Percentiles rank a stretch among this genome's conserved stretches.
Evolutionary conservation across 2,888 invertebrate genomes (phyloP).

Genomic region (Timandra comae): DNA sequence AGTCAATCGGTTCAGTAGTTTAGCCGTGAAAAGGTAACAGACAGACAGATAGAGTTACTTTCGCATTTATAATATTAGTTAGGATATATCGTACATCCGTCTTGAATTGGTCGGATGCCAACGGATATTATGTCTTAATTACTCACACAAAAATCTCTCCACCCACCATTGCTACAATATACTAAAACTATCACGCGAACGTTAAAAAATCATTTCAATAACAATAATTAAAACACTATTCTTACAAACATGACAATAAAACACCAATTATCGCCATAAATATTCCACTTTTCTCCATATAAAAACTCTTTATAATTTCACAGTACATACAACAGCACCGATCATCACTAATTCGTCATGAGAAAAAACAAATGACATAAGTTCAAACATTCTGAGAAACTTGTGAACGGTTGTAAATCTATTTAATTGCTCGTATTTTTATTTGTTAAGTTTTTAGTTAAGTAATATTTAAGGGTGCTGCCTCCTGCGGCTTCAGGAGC

Average conservation of each 20-base stretch:
- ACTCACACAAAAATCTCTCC: too few relatives aligned
- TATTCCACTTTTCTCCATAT: conserved; percentile 19
- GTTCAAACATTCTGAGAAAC: conserved; percentile 51
- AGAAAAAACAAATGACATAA: conserved; percentile 33
- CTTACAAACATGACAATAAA: conserved; percentile 17
- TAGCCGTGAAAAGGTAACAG: too few relatives aligned
- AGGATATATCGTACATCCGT: too few relatives aligned
- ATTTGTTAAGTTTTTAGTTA: conserved; percentile 38
- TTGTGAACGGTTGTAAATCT: conserved; percentile 64
- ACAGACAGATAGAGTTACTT: too few relatives aligned
- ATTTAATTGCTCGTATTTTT: conserved; percentile 61
- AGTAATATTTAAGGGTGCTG: conserved; percentile 59
- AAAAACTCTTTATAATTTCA: conserved; percentile 21
- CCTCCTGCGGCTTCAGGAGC: conserved; percentile 71
- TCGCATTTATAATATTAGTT: too few relatives aligned
- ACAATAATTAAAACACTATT: too few relatives aligned
- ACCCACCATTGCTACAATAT: too few relatives aligned
- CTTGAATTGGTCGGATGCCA: too few relatives aligned
- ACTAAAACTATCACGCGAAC: too few relatives aligned
- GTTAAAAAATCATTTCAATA: too few relatives aligned
- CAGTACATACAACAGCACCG: conserved; percentile 27
- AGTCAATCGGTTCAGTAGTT: too few relatives aligned
- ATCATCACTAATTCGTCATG: conserved; percentile 41
- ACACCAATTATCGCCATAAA: conserved; percentile 20
- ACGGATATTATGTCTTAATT: too few relatives aligned